Percentiles rank a stretch among this genome's conserved stretches.
Evolutionary conservation across 2,797 vertebrate species (phyloP).

Genomic region (Melanitta fusca): DNA sequence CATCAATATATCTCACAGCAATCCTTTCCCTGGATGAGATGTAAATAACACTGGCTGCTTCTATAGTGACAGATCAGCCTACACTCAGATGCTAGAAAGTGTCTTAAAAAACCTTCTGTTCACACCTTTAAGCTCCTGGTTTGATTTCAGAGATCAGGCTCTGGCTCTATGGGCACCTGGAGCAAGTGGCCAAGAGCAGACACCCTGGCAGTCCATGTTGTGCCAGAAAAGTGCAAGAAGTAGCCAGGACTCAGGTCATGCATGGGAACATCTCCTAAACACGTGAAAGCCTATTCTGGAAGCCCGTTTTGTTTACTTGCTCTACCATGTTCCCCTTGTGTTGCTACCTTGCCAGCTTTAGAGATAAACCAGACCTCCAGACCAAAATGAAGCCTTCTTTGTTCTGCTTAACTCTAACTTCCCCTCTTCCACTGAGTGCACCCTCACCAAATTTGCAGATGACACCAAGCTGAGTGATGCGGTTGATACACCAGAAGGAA

Average conservation of each 20-base stretch:
- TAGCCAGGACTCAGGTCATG: not conserved
- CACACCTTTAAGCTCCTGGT: not conserved
- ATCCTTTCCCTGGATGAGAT: not conserved
- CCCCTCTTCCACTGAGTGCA: not conserved
- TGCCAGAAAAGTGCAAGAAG: not conserved
- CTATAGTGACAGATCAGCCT: not conserved
- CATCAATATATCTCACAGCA: not conserved
- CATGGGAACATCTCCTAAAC: not conserved
- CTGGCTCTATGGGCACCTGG: not conserved
- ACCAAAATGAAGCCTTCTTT: rapidly evolving
- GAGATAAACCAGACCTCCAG: not conserved
- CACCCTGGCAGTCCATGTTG: not conserved
- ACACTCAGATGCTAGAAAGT: not conserved
- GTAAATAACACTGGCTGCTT: not conserved
- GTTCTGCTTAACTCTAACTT: not conserved
- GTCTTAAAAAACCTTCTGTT: not conserved
- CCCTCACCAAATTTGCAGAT: no score
- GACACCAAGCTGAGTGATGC: no score
- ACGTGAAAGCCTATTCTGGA: not conserved
- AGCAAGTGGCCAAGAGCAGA: not conserved
- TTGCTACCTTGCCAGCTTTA: not conserved
- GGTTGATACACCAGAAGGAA: no score
- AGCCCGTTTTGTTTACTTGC: not conserved
- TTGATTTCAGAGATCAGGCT: not conserved
- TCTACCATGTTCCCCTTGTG: rapidly evolving